phyloP scores from a whole-genome alignment of 1,140 invertebrate species.

The Diachasma alloeum region DNA sequence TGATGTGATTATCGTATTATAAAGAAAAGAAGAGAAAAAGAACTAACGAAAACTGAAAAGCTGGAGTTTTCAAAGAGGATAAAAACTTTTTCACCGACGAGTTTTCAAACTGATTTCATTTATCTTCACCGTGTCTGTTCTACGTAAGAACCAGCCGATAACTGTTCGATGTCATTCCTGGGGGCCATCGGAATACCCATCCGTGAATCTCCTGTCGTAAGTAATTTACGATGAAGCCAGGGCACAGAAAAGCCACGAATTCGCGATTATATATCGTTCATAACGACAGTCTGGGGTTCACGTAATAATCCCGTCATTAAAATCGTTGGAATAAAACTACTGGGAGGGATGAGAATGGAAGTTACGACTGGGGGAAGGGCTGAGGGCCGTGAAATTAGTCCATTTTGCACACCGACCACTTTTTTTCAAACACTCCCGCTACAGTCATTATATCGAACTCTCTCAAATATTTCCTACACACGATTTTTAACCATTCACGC shows the following conservation, averaged over 20 bases:
- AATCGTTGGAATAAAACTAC: neutral
- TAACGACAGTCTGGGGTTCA: neutral
- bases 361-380: neutral
- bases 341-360: neutral
- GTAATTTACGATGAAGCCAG: constrained; percentile 1
- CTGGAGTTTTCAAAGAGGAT: neutral
- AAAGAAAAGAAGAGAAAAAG: neutral
- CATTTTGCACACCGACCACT: neutral
- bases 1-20: constrained; percentile 6
- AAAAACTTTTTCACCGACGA: neutral
- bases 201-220: neutral
- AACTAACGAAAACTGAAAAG: neutral
- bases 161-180: neutral
- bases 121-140: neutral
- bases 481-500: neutral
- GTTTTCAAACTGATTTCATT: constrained; percentile 10
- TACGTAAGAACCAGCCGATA: neutral
- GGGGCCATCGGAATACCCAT: neutral
- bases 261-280: constrained; percentile 5
- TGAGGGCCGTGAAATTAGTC: neutral
- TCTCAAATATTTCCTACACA: neutral
- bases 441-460: neutral
- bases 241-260: neutral
- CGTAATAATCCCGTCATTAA: neutral
- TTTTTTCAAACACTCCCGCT: neutral